Percentiles rank a stretch among this genome's conserved stretches.
Conservation (phyloP, 2,797 vertebrate genomes). For the Epinephelus malabaricus region DNA sequence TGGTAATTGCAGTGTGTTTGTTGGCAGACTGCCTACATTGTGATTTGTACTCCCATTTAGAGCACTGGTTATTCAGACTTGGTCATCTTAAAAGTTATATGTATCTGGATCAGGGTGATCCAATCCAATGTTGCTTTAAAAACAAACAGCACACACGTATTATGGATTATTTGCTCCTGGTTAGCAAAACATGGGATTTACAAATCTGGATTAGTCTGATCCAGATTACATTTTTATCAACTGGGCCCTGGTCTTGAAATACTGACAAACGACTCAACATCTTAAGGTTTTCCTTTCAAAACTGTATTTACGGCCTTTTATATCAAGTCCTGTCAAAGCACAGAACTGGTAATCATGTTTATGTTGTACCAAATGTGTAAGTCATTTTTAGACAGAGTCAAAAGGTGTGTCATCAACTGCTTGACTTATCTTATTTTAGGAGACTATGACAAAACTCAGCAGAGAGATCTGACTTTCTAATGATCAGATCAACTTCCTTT, state of each 20-base stretch:
- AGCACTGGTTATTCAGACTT: no score
- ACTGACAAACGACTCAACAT: background rate
- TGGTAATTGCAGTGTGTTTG: no score
- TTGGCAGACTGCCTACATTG: no score
- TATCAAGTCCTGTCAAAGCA: background rate
- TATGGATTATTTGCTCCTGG: no score
- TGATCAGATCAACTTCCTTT: background rate
- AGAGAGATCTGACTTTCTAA: constrained; percentile 8
- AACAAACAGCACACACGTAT: no score
- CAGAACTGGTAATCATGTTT: background rate
- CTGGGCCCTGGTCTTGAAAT: background rate
- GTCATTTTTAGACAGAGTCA: background rate
- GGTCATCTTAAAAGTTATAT: no score
- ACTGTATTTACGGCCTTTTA: background rate
- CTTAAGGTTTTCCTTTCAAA: background rate
- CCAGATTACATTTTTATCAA: no score
- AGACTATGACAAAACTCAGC: background rate
- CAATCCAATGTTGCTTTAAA: no score
- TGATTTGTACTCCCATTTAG: no score
- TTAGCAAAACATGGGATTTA: no score
- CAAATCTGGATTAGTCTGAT: no score
- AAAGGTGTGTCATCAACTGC: background rate
- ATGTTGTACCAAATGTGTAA: background rate
- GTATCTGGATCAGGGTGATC: no score
- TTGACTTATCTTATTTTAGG: background rate